Percentiles rank a stretch among this genome's conserved stretches.
These are phyloP conservation scores for Accipiter cooperii DNA, from an alignment of 2,113 vertebrate genomes.

Conservation along the genomic window DNA sequence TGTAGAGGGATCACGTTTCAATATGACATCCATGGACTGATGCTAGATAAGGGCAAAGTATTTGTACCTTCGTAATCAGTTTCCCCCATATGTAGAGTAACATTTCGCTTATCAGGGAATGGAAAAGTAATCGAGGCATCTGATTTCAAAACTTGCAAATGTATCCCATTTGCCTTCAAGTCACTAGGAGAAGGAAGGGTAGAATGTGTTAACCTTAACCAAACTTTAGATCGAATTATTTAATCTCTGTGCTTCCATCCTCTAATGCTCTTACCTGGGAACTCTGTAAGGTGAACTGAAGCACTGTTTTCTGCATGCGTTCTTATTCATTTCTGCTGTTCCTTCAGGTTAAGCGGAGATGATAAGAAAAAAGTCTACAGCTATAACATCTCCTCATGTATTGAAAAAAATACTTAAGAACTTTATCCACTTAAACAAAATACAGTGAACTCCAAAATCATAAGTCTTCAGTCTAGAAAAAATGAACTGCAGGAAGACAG, in stretches of 20 bases:
- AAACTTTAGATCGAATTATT: conserved; percentile 4
- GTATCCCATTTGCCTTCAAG: background rate
- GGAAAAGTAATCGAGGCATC: conserved; percentile 5
- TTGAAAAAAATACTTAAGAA: background rate
- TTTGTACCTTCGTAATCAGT: conserved; percentile 10
- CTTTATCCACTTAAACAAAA: background rate
- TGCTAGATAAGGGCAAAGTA: conserved; percentile 24
- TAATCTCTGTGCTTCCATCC: background rate
- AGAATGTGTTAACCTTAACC: background rate
- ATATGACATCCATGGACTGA: background rate
- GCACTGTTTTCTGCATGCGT: background rate
- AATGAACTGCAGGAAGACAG: background rate
- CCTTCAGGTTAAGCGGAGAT: background rate
- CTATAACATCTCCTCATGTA: background rate
- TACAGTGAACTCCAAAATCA: background rate
- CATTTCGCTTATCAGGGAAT: background rate
- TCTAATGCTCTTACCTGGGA: background rate
- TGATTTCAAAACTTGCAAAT: conserved; percentile 42
- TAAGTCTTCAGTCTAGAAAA: background rate
- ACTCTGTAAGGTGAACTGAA: background rate
- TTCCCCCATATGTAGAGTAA: conserved; percentile 7
- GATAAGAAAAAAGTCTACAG: background rate
- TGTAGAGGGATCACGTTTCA: background rate
- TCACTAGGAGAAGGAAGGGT: background rate
- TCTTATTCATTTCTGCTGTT: background rate